Evolutionary conservation across 2,797 vertebrate genomes (phyloP), one percentile per base, ranked within the genome.

Genomic region (Acrossocheilus wenchowensis): DNA sequence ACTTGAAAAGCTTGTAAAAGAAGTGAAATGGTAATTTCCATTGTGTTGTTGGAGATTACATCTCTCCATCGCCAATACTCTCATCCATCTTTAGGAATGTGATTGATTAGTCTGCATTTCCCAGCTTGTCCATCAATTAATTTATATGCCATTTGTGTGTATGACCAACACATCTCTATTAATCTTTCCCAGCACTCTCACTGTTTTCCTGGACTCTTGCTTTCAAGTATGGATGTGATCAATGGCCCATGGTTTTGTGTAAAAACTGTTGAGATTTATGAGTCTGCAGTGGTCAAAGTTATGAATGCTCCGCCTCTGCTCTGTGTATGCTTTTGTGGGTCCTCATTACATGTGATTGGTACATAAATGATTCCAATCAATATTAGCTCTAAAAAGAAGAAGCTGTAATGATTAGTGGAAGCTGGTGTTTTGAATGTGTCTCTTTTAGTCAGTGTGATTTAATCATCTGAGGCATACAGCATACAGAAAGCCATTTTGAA

Each of bases 201-300:
- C 77, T 80, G 84, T 85, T 79, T 85, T 79, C 50, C 75, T 80
- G 84, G 66, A 72, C 39, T 80, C 66, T 45, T 45, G 77, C 84
- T 60, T 85, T 85, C 26, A 80, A 71, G 52, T 85, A 78, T 79
- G 68, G 69, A 81, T 50, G 52, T 85, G 83, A 85, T 85, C 83
- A 85, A 85, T 85, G 75, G 64, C 34, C 68, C 41, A 43, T 41
- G 64, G 71, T 81, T 82, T 82, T 86, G 84, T 86, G 68, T 62
- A 88, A 78, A 82, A 82, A 83, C 69, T 62, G 54, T 82, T 81
- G 52, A 74, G 83, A 88, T 88, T 86, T 85, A 88, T 73, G 78
- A 69, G 73, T 60, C 79, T 85, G 48, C 23, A 64, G 69, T 52
- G 74, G 64, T 62, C 71, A 43, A 30, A 85, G 50, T 81, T 68